Conservation (phyloP, 2,888 invertebrate genomes). For the Diarsia mendica region DNA sequence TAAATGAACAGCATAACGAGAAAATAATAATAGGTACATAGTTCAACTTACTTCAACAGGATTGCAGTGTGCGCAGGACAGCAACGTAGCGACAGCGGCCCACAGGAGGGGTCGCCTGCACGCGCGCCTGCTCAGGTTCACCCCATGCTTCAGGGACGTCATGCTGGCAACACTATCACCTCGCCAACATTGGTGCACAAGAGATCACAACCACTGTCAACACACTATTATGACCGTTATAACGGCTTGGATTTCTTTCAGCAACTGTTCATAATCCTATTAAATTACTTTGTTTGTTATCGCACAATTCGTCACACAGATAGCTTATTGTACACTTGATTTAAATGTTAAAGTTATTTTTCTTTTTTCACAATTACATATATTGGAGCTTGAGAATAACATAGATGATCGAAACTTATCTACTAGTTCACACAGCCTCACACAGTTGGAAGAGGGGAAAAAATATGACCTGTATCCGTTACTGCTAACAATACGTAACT, state of each 20-base stretch:
- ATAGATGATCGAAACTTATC: not conserved
- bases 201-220: slow-evolving; percentile 52
- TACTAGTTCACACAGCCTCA: not conserved
- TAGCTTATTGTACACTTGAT: slow-evolving; percentile 62
- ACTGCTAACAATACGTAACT: not conserved
- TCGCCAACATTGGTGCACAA: slow-evolving; percentile 72
- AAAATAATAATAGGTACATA: not conserved
- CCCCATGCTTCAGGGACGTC: slow-evolving; percentile 92
- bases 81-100: slow-evolving; percentile 69
- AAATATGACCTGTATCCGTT: not conserved
- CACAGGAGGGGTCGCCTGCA: slow-evolving; percentile 88
- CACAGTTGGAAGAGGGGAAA: not conserved
- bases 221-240: slow-evolving; percentile 47
- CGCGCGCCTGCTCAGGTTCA: slow-evolving; percentile 92
- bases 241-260: slow-evolving; percentile 8
- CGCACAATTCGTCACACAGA: slow-evolving; percentile 80
- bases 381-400: not conserved
- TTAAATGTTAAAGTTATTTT: not conserved
- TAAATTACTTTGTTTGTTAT: slow-evolving; percentile 60
- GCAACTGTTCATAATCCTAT: slow-evolving; percentile 29
- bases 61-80: slow-evolving; percentile 73
- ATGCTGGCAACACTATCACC: slow-evolving; percentile 77
- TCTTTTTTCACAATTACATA: not conserved
- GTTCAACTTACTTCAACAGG: slow-evolving; percentile 84
- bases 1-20: too few relatives aligned